Conservation (phyloP, 2,888 invertebrate genomes). For the Rotaria macrura region DNA sequence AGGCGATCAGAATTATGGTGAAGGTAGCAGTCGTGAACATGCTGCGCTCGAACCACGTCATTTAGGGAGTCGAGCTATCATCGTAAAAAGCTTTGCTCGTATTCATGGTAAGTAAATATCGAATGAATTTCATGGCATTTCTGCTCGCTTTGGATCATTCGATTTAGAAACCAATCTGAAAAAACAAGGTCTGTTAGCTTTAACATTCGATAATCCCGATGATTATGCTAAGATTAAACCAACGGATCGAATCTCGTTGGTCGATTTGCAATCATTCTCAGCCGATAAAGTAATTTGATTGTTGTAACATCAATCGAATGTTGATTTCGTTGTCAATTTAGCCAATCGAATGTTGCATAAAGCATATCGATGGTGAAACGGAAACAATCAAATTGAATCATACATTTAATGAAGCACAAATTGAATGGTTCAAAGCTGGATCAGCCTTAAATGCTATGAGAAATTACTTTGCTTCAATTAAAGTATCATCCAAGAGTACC, state of each 20-base stretch:
- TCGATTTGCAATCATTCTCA: conserved; percentile 68
- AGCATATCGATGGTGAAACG: conserved; percentile 72
- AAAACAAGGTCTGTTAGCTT: conserved; percentile 89
- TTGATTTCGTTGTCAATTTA: conserved; percentile 44
- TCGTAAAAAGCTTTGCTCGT: conserved; percentile 94
- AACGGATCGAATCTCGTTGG: conserved; percentile 66
- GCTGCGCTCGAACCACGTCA: conserved; percentile 95
- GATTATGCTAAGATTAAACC: conserved; percentile 91
- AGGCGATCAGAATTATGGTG: conserved; percentile 63
- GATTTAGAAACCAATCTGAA: conserved; percentile 94
- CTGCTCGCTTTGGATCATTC: too few relatives aligned
- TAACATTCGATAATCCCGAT: conserved; percentile 79
- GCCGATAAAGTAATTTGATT: conserved; percentile 65
- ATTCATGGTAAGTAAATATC: conserved; percentile 62
- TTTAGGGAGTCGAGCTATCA: conserved; percentile 77
- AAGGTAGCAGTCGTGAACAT: conserved; percentile 69
- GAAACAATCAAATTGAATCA: conserved; percentile 81
- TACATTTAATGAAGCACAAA: conserved; percentile 88
- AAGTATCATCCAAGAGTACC: too few relatives aligned
- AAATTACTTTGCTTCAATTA: background rate
- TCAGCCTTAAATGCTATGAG: conserved; percentile 91
- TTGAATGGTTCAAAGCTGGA: conserved; percentile 92
- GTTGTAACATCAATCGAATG: background rate
- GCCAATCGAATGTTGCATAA: conserved; percentile 76
- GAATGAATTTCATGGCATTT: background rate